Evolutionary conservation across 2,888 invertebrate species (phyloP).

Genomic region (Melikaiella ostensackeni): DNA sequence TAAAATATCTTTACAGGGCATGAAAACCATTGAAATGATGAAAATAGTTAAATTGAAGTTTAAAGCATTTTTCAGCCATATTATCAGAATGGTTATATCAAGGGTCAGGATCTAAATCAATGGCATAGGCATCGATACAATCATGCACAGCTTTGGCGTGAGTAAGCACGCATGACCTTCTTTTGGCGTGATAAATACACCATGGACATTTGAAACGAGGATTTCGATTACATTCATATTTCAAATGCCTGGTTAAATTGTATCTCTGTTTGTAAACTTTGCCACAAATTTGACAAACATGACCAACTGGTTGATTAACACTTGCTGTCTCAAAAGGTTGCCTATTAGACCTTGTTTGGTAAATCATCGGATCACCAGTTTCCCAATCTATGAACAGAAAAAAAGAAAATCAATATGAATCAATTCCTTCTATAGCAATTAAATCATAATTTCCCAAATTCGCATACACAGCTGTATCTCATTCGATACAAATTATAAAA

Average conservation of each 20-base stretch:
- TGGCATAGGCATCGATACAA: conserved; percentile 49
- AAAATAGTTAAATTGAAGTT: too few relatives aligned
- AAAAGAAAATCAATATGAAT: not conserved
- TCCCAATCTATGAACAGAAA: conserved; percentile 21
- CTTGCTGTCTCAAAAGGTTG: not conserved
- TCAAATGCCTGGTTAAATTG: conserved; percentile 70
- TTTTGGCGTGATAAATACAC: conserved; percentile 55
- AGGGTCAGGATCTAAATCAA: too few relatives aligned
- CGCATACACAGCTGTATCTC: too few relatives aligned
- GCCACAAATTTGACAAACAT: conserved; percentile 62
- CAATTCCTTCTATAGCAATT: not conserved
- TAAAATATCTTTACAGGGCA: too few relatives aligned
- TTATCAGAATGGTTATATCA: too few relatives aligned
- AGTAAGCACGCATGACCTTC: conserved; percentile 55
- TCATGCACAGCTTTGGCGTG: conserved; percentile 53
- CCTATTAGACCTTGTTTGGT: not conserved
- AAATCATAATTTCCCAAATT: too few relatives aligned
- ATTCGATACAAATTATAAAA: too few relatives aligned
- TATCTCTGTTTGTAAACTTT: conserved; percentile 69
- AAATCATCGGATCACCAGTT: not conserved
- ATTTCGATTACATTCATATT: conserved; percentile 70
- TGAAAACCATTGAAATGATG: too few relatives aligned
- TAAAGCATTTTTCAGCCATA: too few relatives aligned
- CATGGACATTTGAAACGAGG: conserved; percentile 49
- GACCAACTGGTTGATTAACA: not conserved